Base-by-base conservation (phyloP, 2,888 invertebrate genomes). In the Operophtera brumata region DNA sequence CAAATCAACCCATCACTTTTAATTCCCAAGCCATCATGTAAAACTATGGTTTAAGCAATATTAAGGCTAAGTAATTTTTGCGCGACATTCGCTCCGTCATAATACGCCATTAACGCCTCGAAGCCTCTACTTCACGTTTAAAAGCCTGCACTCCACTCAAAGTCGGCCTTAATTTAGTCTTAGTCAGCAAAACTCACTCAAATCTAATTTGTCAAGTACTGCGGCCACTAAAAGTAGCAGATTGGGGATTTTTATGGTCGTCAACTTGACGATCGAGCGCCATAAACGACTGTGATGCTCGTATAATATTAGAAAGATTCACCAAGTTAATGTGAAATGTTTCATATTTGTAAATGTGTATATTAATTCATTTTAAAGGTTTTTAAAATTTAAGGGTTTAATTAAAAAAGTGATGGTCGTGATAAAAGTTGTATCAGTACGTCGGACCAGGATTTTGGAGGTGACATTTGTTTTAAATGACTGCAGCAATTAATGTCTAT, bases 131-230 rank as follows among this genome's bases (percentile, higher is more conserved):
- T 88, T 87, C 85, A 72, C 77, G 82, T 87, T 88, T 89, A 90
- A 90, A 89, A 90, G 90, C 90, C 79, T 89, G 90, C 89, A 89
- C 89, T 90, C 75, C 82, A 82, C 77, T 86, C 82, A 82, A 88
- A 88, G 90, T 89, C 90, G 76, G 75, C 79, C 73, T 75, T 87
- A 89, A 90, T 90, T 89, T 88, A 75, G 85, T 84, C 86, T 87
- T 82, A 86, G 78, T 84, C 78, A 80, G 84, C 76, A 84, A 86
- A 81, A 84, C 78, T 83, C 76, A 78, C 78, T 83, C 84, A 86
- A 90, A 89, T 89, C 83, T 86, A 88, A 90, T 90, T 90, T 90
- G 82, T 89, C 90, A 89, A 86, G 74, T 75, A 73, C 76, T 80
- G 83, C 67, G 79, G 77, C 77, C 67, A 78, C 73, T 75, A 64